Conservation (phyloP, 2,113 vertebrate species). For the Amia ocellicauda region DNA sequence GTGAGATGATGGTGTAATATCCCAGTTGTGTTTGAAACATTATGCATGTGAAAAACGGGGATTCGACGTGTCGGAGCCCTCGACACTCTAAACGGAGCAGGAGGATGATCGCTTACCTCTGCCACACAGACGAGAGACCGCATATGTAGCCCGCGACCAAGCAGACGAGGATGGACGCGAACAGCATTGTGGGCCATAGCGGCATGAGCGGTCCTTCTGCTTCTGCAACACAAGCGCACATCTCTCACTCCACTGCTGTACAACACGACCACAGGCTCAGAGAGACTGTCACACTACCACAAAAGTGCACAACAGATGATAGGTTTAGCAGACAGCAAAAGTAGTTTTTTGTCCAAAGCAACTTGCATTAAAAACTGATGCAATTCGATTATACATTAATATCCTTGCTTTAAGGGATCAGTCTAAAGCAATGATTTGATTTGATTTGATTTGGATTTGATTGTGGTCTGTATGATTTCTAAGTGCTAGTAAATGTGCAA, state of each 20-base stretch:
- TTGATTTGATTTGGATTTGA: no score
- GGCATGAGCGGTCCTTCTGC: constrained; percentile 2
- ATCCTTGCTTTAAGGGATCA: no score
- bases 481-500: no score
- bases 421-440: no score
- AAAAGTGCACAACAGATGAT: constrained; percentile 4
- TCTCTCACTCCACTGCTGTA: no score
- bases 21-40: neutral
- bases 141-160: constrained; percentile 22
- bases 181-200: fast-evolving
- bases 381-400: no score
- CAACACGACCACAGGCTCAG: constrained; percentile 4
- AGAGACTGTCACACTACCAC: constrained; percentile 6
- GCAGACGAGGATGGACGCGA: constrained; percentile 5
- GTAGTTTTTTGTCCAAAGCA: no score
- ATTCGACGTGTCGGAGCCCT: neutral
- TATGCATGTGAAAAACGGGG: neutral
- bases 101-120: constrained; percentile 41
- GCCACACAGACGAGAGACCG: constrained; percentile 40
- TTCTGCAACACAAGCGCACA: constrained; percentile 25
- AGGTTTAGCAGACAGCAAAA: no score
- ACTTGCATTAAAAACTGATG: no score
- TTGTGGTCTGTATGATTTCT: no score
- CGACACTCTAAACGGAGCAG: neutral
- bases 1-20: neutral